Evolutionary conservation across 2,113 vertebrate genomes (phyloP).

Genomic region (Phrynocephalus versicolor): DNA sequence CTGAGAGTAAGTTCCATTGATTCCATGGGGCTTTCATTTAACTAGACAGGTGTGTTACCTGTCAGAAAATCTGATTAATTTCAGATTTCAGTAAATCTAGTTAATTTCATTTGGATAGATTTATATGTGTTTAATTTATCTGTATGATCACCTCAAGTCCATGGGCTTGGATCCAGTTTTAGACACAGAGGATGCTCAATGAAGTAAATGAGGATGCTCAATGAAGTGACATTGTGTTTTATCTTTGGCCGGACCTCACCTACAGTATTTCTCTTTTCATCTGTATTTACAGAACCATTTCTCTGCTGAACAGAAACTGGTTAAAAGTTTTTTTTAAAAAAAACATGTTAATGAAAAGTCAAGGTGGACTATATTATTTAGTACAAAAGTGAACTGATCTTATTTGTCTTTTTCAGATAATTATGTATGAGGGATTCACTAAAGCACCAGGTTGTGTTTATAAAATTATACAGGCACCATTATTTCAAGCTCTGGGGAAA

Average conservation of each 20-base stretch:
- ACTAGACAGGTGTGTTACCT: no score
- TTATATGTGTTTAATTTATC: background rate
- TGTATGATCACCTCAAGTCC: background rate
- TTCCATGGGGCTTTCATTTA: no score
- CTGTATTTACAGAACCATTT: background rate
- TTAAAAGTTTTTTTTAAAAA: background rate
- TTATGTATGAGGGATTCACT: background rate
- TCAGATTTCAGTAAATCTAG: no score
- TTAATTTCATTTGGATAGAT: background rate
- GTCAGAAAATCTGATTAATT: no score
- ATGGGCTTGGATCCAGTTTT: background rate
- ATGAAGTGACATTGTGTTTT: background rate
- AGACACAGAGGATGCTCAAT: background rate
- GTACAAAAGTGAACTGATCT: background rate
- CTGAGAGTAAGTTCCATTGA: no score
- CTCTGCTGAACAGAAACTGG: background rate
- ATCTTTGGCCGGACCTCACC: background rate
- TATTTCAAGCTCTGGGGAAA: slow-evolving; percentile 22
- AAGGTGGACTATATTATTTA: background rate
- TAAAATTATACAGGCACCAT: background rate
- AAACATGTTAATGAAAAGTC: background rate
- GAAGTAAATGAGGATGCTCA: background rate
- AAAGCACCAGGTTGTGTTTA: background rate
- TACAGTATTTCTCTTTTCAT: background rate
- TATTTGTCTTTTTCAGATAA: background rate